These are phyloP conservation scores for Scaptomyza graminum DNA, from an alignment of 1,140 invertebrate genomes.

Conservation along the genomic window DNA sequence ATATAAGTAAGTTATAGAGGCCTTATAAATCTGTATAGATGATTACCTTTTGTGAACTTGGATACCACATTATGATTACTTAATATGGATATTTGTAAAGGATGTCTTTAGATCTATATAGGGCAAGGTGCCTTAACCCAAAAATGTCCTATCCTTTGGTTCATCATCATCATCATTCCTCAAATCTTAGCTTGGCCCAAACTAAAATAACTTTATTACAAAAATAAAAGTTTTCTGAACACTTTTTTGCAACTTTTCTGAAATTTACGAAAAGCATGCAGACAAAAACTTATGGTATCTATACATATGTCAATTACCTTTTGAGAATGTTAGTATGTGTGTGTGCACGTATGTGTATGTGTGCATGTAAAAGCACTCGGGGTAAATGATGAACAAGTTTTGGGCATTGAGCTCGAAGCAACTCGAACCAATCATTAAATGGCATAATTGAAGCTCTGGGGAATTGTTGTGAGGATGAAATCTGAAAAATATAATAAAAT, in stretches of 20 bases:
- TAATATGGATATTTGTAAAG: no score
- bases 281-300: not conserved
- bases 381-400: slow-evolving; percentile 21
- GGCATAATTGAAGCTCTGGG: slow-evolving; percentile 73
- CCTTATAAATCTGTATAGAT: no score
- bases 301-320: not conserved
- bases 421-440: slow-evolving; percentile 71
- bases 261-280: not conserved
- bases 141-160: no score
- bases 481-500: slow-evolving; percentile 58
- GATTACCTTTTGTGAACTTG: no score
- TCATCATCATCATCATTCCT: not conserved
- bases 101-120: no score
- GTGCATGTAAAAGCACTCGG: slow-evolving; percentile 23
- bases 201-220: not conserved
- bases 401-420: slow-evolving; percentile 12
- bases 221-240: not conserved
- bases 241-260: not conserved
- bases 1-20: no score
- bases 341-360: not conserved
- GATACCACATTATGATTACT: no score
- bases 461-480: slow-evolving; percentile 49
- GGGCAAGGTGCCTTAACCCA: no score
- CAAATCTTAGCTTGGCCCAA: not conserved
- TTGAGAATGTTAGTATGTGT: not conserved